phyloP scores from a whole-genome alignment of 2,797 vertebrate species.

The Acanthis flammea region DNA sequence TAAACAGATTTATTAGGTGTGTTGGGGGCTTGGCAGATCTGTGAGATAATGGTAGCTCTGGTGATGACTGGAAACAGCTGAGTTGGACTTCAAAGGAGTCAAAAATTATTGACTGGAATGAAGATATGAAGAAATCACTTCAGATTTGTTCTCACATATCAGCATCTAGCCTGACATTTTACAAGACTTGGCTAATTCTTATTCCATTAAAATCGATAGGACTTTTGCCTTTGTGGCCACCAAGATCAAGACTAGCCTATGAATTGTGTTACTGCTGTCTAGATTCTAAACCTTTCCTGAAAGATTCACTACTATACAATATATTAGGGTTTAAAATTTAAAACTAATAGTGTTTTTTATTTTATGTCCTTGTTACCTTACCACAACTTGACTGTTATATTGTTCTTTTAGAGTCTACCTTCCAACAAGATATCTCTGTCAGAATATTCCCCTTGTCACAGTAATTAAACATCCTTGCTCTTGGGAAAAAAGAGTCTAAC shows the following conservation, averaged over 20 bases:
- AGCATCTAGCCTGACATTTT: background rate
- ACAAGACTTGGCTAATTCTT: background rate
- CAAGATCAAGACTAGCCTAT: background rate
- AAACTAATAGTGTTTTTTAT: background rate
- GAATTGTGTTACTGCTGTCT: background rate
- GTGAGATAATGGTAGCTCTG: background rate
- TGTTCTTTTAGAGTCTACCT: background rate
- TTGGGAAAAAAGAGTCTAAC: background rate
- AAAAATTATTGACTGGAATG: background rate
- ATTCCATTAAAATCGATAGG: background rate
- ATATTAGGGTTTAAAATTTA: background rate
- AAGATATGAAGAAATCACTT: conserved; percentile 14
- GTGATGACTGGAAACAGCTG: background rate
- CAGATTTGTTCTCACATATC: background rate
- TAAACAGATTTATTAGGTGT: background rate
- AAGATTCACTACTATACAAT: background rate
- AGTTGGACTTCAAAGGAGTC: background rate
- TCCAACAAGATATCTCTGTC: background rate
- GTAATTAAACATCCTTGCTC: background rate
- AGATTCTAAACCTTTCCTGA: background rate
- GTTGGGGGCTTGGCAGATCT: background rate
- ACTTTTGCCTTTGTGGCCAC: background rate
- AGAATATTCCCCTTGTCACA: background rate
- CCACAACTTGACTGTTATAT: background rate
- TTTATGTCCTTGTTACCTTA: background rate